phyloP scores from a whole-genome alignment of 2,797 vertebrate genomes.

The Echeneis naucrates region DNA sequence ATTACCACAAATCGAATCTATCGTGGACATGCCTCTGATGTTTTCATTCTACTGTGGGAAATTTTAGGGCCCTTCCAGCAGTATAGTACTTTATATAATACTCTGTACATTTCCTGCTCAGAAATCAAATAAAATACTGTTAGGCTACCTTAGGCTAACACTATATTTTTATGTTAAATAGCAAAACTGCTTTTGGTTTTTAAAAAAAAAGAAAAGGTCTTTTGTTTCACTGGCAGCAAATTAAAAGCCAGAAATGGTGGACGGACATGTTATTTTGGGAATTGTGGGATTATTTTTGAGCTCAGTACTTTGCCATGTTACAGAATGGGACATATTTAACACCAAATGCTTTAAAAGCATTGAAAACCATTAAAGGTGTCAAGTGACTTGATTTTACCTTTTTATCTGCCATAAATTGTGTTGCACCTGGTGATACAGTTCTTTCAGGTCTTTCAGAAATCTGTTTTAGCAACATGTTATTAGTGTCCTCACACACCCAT shows the following conservation, averaged over 20 bases:
- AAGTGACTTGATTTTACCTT: not conserved
- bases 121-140: not conserved
- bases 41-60: not conserved
- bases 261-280: not conserved
- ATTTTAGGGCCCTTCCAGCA: not conserved
- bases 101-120: not conserved
- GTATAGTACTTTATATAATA: not conserved
- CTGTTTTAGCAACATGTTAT: constrained; percentile 17
- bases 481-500: constrained; percentile 11
- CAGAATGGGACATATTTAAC: constrained; percentile 1
- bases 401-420: not conserved
- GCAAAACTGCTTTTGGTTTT: too few relatives aligned
- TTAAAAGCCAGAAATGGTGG: not conserved
- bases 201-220: too few relatives aligned
- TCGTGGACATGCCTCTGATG: not conserved
- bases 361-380: not conserved
- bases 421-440: not conserved
- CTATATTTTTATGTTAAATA: too few relatives aligned
- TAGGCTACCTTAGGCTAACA: not conserved
- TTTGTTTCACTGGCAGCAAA: not conserved
- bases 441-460: not conserved
- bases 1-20: too few relatives aligned
- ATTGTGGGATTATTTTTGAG: constrained; percentile 1
- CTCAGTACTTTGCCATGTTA: constrained; percentile 7
- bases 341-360: not conserved